These are phyloP conservation scores for Brachionus koreanus DNA, from an alignment of 1,140 invertebrate genomes.

Conservation along the genomic window DNA sequence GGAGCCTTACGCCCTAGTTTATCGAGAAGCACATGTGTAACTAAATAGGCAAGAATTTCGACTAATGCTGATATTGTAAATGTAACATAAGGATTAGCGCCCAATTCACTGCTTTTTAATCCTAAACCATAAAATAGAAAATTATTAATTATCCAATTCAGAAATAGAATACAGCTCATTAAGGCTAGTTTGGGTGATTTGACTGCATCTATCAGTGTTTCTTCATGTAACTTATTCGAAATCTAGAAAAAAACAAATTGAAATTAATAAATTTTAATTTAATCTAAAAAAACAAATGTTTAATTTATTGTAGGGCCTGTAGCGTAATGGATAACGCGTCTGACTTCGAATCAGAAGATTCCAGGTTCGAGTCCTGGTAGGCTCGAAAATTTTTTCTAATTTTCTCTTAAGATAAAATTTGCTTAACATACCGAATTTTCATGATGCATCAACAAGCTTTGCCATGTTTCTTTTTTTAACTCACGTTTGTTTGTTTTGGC, in stretches of 20 bases:
- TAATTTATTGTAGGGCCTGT: not conserved
- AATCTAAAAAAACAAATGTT: too few species aligned
- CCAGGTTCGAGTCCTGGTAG: conserved; percentile 20
- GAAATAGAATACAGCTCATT: conserved; percentile 15
- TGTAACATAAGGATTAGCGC: conserved; percentile 7
- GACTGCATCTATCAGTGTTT: not conserved
- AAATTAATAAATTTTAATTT: not conserved
- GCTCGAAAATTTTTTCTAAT: not conserved
- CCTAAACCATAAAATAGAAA: conserved; percentile 43
- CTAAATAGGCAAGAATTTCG: conserved; percentile 16
- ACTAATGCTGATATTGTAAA: conserved; percentile 19
- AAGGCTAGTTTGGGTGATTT: not conserved
- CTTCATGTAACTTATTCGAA: not conserved
- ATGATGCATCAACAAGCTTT: not conserved
- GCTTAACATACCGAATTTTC: not conserved
- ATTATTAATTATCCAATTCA: conserved; percentile 35
- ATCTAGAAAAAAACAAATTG: not conserved
- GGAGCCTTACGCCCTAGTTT: conserved; percentile 19
- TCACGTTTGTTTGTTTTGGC: conserved; percentile 49
- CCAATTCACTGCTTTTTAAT: conserved; percentile 27
- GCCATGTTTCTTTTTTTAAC: conserved; percentile 9
- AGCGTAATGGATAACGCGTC: conserved; percentile 9
- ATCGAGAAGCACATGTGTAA: conserved; percentile 19
- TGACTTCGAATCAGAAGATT: conserved; percentile 26
- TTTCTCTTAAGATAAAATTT: not conserved